Evolutionary conservation across 1,140 invertebrate species (phyloP).

Genomic region (Eupeodes corollae): DNA sequence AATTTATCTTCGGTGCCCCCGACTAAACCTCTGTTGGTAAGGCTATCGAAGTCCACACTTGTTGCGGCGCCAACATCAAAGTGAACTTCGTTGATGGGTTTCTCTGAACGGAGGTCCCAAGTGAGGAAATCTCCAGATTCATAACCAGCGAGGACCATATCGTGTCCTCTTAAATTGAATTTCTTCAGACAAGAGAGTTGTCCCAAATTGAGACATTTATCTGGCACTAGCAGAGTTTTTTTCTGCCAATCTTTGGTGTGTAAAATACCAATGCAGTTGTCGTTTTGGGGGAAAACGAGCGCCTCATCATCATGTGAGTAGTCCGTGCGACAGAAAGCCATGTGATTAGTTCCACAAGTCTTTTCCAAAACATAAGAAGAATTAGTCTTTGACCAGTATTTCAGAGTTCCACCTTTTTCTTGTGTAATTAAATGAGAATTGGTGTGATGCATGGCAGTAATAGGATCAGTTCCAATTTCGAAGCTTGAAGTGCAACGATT

Average conservation of each 20-base stretch:
- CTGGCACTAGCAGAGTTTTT: slow-evolving; percentile 36
- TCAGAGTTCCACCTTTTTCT: slow-evolving; percentile 54
- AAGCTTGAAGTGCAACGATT: slow-evolving; percentile 29
- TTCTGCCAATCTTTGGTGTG: slow-evolving; percentile 44
- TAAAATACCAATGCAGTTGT: slow-evolving; percentile 49
- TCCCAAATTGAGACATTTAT: slow-evolving; percentile 41
- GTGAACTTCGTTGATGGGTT: slow-evolving; percentile 45
- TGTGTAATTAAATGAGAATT: slow-evolving; percentile 49
- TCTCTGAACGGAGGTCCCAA: slow-evolving; percentile 52
- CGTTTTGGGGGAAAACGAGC: slow-evolving; percentile 50
- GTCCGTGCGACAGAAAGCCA: slow-evolving; percentile 53
- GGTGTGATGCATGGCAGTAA: slow-evolving; percentile 26
- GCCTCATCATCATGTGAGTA: slow-evolving; percentile 49
- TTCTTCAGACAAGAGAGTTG: slow-evolving; percentile 52
- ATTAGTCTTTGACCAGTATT: slow-evolving; percentile 51
- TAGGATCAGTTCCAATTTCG: slow-evolving; percentile 25
- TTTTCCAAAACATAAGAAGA: slow-evolving; percentile 45
- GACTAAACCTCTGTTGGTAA: slow-evolving; percentile 49
- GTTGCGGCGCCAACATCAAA: slow-evolving; percentile 54
- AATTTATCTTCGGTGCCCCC: slow-evolving; percentile 43
- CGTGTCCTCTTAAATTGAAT: slow-evolving; percentile 41
- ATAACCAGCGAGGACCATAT: slow-evolving; percentile 48
- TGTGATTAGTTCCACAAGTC: slow-evolving; percentile 45
- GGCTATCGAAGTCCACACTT: slow-evolving; percentile 50
- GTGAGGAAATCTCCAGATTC: slow-evolving; percentile 53